These are phyloP conservation scores for Zaprionus obscuricornis DNA, from an alignment of 2,888 invertebrate genomes.

Conservation along the genomic window DNA sequence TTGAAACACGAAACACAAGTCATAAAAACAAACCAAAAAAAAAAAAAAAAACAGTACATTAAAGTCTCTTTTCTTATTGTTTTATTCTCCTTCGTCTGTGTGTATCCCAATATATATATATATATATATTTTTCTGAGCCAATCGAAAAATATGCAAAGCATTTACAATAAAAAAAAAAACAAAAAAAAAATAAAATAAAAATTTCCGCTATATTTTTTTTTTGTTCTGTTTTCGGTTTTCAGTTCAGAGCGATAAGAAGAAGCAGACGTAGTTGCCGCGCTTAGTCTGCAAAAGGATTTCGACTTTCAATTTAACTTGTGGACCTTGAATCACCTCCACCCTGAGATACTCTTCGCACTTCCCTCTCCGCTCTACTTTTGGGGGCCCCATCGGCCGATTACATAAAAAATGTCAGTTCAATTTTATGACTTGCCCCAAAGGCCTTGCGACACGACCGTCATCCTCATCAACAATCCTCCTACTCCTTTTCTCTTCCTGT, in stretches of 20 bases:
- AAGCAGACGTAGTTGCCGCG: conserved; percentile 24
- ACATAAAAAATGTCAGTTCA: conserved; percentile 68
- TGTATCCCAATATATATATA: too few species aligned
- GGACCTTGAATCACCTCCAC: conserved; percentile 2
- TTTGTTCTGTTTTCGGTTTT: background rate
- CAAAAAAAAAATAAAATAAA: background rate
- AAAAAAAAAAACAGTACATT: background rate
- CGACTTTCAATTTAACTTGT: conserved; percentile 57
- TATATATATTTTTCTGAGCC: conserved; percentile 32
- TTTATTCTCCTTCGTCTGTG: too few species aligned
- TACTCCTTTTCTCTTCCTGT: background rate
- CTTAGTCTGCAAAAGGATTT: conserved; percentile 47
- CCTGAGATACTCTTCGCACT: background rate
- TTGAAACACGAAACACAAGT: too few species aligned
- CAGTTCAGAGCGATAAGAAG: conserved; percentile 3
- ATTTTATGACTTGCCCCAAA: conserved; percentile 74
- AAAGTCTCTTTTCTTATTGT: conserved; percentile 6
- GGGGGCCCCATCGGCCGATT: too few species aligned
- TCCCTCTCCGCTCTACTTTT: background rate
- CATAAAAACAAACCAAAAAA: conserved; percentile 11
- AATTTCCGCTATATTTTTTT: too few species aligned
- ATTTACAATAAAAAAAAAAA: conserved; percentile 67
- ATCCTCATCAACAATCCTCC: conserved; percentile 40
- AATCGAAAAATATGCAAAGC: conserved; percentile 75
- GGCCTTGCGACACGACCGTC: conserved; percentile 66